Evolutionary conservation across 2,888 invertebrate species (phyloP), one percentile per base, ranked within the genome.

Genomic region (Cheilosia vernalis): DNA sequence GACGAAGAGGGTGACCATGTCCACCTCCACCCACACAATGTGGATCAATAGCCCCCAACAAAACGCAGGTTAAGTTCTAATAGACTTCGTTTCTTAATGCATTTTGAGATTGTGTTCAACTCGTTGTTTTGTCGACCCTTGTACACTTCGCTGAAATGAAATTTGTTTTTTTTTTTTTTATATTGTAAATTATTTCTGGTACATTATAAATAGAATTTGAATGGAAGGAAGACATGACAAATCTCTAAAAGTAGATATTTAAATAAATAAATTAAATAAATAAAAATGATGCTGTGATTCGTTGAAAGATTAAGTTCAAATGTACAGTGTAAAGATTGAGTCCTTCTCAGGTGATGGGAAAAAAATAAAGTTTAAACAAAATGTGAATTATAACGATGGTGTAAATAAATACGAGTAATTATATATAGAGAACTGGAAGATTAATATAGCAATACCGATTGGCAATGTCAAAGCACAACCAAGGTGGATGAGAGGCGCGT

Each of bases 281-380:
- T 80, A 87, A 72, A 86, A 84, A 84, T 86, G 87, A 88, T 88
- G 88, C 89, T 89, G 89, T 89, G 89, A 89, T 89, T 88, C 87
- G 88, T 88, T 88, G 88, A 88, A 87, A 87, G 87, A 88, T 90
- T 90, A 89, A 90, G 90, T 91, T 90, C 89, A 90, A 90, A 90
- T 90, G 89, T 90, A 90, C 89, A 90, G 90, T 90, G 89, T 89
- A 88, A 89, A 89, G 87, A 87, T 87, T 85, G 87, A 87, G 88
- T 87, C 87, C 88, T 79, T 88, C 86, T 86, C 86, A 81, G 86
- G 86, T 86, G 82, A 77, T 86, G 86, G 78, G 82, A 82, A 81
- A n/a, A 42, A 44, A 81, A 53, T 64, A 73, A 69, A 76, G 58
- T 53, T 66, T 37, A 72, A 51, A 37, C 13, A 37, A 37, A 37